phyloP scores from a whole-genome alignment of 2,888 invertebrate genomes.

The Pediacus dermestoides region DNA sequence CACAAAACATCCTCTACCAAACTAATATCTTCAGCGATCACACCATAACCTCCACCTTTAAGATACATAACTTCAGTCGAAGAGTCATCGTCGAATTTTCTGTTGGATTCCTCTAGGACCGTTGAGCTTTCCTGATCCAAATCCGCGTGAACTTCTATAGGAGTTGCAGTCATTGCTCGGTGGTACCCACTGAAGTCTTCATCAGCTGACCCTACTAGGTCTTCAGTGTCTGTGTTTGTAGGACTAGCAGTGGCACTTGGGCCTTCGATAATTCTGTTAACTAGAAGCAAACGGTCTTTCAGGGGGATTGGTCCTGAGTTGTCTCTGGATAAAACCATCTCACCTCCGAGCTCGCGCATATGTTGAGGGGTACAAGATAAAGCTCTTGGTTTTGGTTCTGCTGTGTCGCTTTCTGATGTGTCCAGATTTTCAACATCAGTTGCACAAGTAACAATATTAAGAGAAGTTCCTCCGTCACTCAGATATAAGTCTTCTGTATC shows the following conservation, averaged over 20 bases:
- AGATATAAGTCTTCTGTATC: conserved; percentile 49
- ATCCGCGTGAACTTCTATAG: conserved; percentile 46
- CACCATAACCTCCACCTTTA: conserved; percentile 49
- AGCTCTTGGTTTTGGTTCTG: conserved; percentile 23
- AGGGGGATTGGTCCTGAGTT: conserved; percentile 37
- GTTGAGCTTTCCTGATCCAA: conserved; percentile 49
- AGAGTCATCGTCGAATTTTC: conserved; percentile 49
- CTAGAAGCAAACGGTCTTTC: conserved; percentile 21
- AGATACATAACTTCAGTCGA: conserved; percentile 51
- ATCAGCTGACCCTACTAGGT: conserved; percentile 49
- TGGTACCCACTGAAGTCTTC: conserved; percentile 40
- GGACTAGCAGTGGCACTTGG: conserved; percentile 24
- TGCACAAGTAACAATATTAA: conserved; percentile 20
- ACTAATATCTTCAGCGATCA: conserved; percentile 8
- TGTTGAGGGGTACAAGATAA: conserved; percentile 35
- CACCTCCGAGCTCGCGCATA: conserved; percentile 36
- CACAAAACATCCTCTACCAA: not conserved
- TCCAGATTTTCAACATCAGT: conserved; percentile 51
- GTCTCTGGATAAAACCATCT: conserved; percentile 39
- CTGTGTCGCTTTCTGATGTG: conserved; percentile 45
- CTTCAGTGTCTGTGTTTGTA: conserved; percentile 50
- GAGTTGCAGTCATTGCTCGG: conserved; percentile 41
- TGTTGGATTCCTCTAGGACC: conserved; percentile 49
- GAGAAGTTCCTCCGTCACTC: conserved; percentile 24
- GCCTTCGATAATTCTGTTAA: conserved; percentile 21